Evolutionary conservation across 2,113 vertebrate genomes (phyloP), one percentile per base, ranked within the genome.

Genomic region (Prinia subflava): DNA sequence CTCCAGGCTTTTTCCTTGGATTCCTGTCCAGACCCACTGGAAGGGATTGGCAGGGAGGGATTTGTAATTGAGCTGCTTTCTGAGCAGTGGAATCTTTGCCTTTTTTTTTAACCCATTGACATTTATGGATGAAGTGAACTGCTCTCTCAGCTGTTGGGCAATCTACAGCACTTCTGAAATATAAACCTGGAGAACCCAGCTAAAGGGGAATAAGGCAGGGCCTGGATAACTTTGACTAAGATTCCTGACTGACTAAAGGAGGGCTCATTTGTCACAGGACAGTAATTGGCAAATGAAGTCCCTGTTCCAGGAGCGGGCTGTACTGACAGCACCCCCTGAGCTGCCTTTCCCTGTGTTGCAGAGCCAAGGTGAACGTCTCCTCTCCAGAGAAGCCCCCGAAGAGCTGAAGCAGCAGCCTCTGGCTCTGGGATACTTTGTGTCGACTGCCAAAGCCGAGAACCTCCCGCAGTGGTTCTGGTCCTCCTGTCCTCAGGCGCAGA

Each of bases 381-480:
- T 99, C 27, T 99, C 99, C 47, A 97, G 99, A 91, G 99, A 99
- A 97, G 99, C 98, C 7, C 99, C 99, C 0, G 99, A 99, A 94
- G 99, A 99, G 97, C 98, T 99, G 87, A 99, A 99, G 97, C 99
- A 99, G 97, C 99, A 99, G 92, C 99, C 99, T 4, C 98, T 99
- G 84, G 99, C 99, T 91, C 98, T 99, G 33, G 99, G 99, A 15
- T 99, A 99, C 96, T 99, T 99, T 2, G 99, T 99, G n/a, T 99
- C 99, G 31, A 99, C 99, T 62, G 99, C 99, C 96, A 99, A 98
- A 97, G 99, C 99, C 6, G 98, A 98, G 75, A 99, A 99, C 94
- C 98, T 99, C 37, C 99, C 99, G 2, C 99, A 99, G 97, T 99
- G 99, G 99, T 99, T 99, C 97, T 99, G 99, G 99, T 99, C 99